phyloP scores from a whole-genome alignment of 2,113 vertebrate species.

The Xiphophorus hellerii region DNA sequence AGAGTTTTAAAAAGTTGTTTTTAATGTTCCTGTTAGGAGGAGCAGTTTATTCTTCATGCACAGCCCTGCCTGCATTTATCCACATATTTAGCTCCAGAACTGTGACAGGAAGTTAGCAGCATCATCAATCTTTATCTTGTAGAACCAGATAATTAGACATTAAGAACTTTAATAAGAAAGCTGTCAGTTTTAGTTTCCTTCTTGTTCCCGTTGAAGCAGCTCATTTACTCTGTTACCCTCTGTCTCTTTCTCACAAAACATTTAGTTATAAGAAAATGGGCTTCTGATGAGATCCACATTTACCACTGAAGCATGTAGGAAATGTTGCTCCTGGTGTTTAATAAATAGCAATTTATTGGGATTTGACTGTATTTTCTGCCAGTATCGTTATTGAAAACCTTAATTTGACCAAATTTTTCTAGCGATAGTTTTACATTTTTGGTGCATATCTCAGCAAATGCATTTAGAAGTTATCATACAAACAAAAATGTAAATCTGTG shows the following conservation, averaged over 20 bases:
- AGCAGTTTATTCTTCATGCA: not conserved
- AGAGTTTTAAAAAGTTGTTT: not conserved
- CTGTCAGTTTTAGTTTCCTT: conserved; percentile 26
- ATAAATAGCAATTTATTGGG: not conserved
- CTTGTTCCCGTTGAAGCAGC: conserved; percentile 9
- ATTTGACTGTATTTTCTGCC: conserved; percentile 29
- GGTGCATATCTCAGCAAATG: not conserved
- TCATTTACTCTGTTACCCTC: not conserved
- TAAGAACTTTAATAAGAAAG: conserved; percentile 60
- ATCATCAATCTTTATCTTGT: conserved; percentile 63
- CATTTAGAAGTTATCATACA: no score
- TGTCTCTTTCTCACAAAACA: not conserved
- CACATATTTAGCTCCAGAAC: not conserved
- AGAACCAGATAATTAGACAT: conserved; percentile 62
- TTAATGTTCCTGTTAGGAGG: not conserved
- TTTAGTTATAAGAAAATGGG: not conserved
- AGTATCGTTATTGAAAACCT: not conserved
- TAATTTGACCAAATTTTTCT: no score
- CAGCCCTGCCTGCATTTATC: not conserved
- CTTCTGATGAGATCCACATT: conserved; percentile 24
- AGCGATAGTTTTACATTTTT: not conserved
- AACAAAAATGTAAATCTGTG: no score
- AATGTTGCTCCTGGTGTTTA: not conserved
- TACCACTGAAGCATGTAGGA: not conserved
- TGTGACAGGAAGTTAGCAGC: conserved; percentile 55